phyloP scores from a whole-genome alignment of 2,113 vertebrate genomes.

The Merops nubicus region DNA sequence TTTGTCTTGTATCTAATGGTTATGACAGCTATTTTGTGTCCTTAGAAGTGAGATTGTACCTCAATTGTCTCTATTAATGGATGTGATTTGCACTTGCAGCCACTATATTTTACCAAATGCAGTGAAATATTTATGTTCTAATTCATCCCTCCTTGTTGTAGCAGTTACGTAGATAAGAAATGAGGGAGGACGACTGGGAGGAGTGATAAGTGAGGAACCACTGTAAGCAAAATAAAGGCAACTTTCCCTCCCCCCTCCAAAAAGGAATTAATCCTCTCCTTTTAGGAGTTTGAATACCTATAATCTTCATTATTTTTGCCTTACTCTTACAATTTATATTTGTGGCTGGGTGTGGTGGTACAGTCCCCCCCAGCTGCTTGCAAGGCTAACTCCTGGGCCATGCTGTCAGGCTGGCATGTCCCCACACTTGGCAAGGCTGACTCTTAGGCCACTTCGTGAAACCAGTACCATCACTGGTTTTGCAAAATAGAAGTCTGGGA shows the following conservation, averaged over 20 bases:
- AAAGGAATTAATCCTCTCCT: not conserved
- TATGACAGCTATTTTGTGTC: not conserved
- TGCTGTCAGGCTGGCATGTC: not conserved
- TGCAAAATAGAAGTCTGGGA: no score
- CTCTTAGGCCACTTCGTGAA: not conserved
- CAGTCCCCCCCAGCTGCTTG: not conserved
- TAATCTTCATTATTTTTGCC: not conserved
- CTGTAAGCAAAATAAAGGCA: not conserved
- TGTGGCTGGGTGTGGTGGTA: not conserved
- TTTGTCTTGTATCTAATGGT: not conserved
- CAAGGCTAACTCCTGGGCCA: not conserved
- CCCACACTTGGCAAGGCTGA: not conserved
- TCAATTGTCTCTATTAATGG: not conserved
- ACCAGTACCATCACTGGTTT: not conserved
- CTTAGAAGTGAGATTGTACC: not conserved
- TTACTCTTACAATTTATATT: not conserved
- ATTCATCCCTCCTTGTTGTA: not conserved
- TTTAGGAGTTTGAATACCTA: not conserved
- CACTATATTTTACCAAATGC: not conserved
- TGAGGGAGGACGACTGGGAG: not conserved
- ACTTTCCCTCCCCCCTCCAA: no score
- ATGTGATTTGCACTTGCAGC: not conserved
- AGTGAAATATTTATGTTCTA: not conserved
- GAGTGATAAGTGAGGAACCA: not conserved
- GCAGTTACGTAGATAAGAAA: not conserved